Evolutionary conservation across 1,140 invertebrate genomes (phyloP).

Genomic region (Drosophila nigromelanica): DNA sequence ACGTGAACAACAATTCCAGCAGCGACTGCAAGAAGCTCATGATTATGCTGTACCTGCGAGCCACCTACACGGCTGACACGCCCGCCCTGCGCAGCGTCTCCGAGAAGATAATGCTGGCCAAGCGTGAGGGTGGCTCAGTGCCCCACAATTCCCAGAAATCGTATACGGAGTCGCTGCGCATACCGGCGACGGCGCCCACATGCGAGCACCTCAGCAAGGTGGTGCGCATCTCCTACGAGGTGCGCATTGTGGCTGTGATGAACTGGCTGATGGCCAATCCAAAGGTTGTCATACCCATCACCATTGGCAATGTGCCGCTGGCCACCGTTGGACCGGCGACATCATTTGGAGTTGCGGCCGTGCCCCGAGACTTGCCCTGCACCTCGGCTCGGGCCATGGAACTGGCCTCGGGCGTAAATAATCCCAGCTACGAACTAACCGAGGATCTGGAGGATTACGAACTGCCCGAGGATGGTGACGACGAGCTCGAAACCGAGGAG

Average conservation of each 20-base stretch:
- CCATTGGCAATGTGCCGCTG: conserved; percentile 76
- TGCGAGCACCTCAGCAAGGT: conserved; percentile 84
- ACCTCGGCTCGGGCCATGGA: conserved; percentile 66
- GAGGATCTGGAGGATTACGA: conserved; percentile 67
- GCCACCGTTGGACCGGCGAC: conserved; percentile 25
- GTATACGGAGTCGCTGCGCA: conserved; percentile 69
- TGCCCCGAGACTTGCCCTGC: conserved; percentile 61
- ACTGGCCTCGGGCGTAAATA: conserved; percentile 38
- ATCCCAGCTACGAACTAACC: conserved; percentile 41
- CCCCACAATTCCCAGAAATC: conserved; percentile 45
- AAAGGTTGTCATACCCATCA: conserved; percentile 65
- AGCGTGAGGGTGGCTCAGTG: conserved; percentile 67
- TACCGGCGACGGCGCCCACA: conserved; percentile 75
- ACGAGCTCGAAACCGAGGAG: conserved; percentile 63
- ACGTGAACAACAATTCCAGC: conserved; percentile 83
- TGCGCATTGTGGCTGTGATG: conserved; percentile 74
- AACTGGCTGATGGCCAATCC: conserved; percentile 78
- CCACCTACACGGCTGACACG: conserved; percentile 84
- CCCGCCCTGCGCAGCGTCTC: conserved; percentile 84
- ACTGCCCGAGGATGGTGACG: conserved; percentile 65
- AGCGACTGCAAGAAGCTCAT: conserved; percentile 84
- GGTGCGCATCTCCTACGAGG: conserved; percentile 74
- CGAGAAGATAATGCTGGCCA: conserved; percentile 74
- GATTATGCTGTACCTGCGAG: conserved; percentile 84
- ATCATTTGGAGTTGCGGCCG: conserved; percentile 21